Percentiles rank a stretch among this genome's conserved stretches.
These are phyloP conservation scores for Rhincodon typus DNA, from an alignment of 2,797 vertebrate species.

Conservation along the genomic window DNA sequence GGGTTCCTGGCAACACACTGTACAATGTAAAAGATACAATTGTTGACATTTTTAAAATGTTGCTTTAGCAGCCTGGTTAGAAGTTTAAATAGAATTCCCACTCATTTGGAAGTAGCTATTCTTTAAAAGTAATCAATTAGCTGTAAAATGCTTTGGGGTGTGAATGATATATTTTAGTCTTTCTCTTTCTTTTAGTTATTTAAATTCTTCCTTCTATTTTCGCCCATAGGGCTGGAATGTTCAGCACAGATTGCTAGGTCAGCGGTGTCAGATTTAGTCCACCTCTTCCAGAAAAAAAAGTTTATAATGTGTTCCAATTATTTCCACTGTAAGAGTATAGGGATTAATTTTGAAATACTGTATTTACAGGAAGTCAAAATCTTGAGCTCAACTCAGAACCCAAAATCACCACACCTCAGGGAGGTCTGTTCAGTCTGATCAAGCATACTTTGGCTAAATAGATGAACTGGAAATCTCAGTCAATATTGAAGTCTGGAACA, in stretches of 20 bases:
- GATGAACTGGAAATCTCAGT: neutral
- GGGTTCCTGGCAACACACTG: neutral
- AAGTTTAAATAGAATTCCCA: neutral
- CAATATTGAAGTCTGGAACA: neutral
- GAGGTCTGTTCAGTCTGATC: neutral
- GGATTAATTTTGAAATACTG: neutral
- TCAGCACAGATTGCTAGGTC: neutral
- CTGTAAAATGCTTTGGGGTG: neutral
- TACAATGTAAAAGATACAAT: neutral
- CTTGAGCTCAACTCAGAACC: neutral
- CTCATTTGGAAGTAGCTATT: neutral
- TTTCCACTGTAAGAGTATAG: neutral
- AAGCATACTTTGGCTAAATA: neutral
- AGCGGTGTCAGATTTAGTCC: neutral
- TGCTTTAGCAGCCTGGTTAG: neutral
- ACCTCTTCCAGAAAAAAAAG: neutral
- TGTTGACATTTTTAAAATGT: neutral
- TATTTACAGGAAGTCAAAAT: neutral
- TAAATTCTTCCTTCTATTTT: neutral
- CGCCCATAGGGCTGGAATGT: neutral
- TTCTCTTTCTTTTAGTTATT: neutral
- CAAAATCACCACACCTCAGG: neutral
- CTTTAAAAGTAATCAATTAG: neutral
- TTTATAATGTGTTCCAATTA: neutral
- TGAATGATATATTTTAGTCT: neutral